Evolutionary conservation across 2,888 invertebrate genomes (phyloP).

Genomic region (Tubiluchus corallicola): DNA sequence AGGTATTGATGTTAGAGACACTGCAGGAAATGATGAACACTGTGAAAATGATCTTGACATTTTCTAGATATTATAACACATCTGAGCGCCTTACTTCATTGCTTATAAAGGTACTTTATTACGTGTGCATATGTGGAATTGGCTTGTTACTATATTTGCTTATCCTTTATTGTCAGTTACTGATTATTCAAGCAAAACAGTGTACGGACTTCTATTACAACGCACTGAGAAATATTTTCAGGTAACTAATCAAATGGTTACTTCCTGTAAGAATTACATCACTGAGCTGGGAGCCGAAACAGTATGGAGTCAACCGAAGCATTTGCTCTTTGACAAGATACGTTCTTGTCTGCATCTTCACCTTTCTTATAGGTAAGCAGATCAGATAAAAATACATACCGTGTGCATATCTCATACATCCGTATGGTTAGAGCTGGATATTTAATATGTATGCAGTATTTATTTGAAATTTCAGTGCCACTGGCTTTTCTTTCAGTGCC

Average conservation of each 20-base stretch:
- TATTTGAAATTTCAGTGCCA: too few relatives aligned
- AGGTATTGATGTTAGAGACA: slow-evolving; percentile 23
- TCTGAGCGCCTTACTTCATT: slow-evolving; percentile 26
- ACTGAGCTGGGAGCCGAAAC: slow-evolving; percentile 19
- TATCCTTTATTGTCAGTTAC: too few relatives aligned
- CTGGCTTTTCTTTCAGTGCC: too few relatives aligned
- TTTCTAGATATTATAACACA: slow-evolving; percentile 26
- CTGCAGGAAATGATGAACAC: slow-evolving; percentile 25
- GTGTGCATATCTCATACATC: too few relatives aligned
- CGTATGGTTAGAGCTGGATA: too few relatives aligned
- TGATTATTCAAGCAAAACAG: too few relatives aligned
- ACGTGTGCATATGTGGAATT: too few relatives aligned
- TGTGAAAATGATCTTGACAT: slow-evolving; percentile 26
- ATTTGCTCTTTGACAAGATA: slow-evolving; percentile 19
- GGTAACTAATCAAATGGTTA: slow-evolving; percentile 30
- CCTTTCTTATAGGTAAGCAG: background rate
- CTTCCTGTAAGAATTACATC: slow-evolving; percentile 24
- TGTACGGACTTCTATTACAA: too few relatives aligned
- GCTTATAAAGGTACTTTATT: slow-evolving; percentile 21
- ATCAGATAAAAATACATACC: too few relatives aligned
- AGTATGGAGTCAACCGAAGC: slow-evolving; percentile 22
- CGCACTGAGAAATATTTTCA: slow-evolving; percentile 13
- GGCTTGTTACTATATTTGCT: too few relatives aligned
- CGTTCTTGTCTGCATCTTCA: background rate
- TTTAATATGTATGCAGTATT: too few relatives aligned